Percentiles rank a stretch among this genome's conserved stretches.
These are phyloP conservation scores for Aspidiotus rigidus DNA, from an alignment of 2,888 invertebrate species.

Conservation along the genomic window DNA sequence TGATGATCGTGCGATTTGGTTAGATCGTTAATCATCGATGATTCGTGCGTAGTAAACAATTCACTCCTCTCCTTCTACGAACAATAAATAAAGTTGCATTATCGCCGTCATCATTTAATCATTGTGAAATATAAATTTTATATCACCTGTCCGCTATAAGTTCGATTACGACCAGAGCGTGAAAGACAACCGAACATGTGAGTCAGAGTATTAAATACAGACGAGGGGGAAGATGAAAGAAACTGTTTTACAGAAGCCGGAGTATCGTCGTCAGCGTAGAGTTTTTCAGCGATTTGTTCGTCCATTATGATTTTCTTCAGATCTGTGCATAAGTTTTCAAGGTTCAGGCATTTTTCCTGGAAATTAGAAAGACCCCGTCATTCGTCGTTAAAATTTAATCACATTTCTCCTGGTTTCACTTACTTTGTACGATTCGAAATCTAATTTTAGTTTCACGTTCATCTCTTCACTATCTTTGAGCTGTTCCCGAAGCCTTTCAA, in stretches of 20 bases:
- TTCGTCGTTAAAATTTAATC: background rate
- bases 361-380: background rate
- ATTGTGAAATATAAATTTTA: background rate
- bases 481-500: constrained; percentile 27
- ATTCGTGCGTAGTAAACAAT: constrained; percentile 26
- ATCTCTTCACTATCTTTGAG: constrained; percentile 29
- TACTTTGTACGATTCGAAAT: constrained; percentile 29
- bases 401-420: background rate
- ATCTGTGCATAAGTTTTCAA: constrained; percentile 24
- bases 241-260: constrained; percentile 27
- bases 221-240: constrained; percentile 26
- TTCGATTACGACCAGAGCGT: constrained; percentile 7
- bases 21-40: constrained; percentile 26
- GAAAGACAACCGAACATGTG: constrained; percentile 26
- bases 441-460: constrained; percentile 28
- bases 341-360: constrained; percentile 21
- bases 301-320: constrained; percentile 30
- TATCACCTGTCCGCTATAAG: background rate
- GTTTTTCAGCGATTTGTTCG: constrained; percentile 27
- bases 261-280: constrained; percentile 27
- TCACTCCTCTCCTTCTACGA: constrained; percentile 5
- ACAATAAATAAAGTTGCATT: background rate
- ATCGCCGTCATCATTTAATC: background rate
- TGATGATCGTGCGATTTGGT: constrained; percentile 16
- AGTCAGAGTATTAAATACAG: constrained; percentile 18